phyloP scores from a whole-genome alignment of 2,113 vertebrate genomes.

The Aix galericulata region DNA sequence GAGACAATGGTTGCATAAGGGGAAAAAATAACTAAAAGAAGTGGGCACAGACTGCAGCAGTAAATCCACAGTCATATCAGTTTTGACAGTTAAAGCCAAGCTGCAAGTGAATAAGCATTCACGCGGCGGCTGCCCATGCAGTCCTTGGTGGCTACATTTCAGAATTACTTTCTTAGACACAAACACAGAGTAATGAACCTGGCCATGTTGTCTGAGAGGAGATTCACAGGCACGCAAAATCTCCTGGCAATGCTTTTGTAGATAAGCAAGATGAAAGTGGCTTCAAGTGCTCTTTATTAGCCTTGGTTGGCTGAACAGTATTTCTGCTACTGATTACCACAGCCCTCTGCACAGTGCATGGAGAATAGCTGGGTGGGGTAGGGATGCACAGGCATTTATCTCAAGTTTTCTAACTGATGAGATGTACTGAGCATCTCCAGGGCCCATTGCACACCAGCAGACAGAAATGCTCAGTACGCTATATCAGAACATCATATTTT shows the following conservation, averaged over 20 bases:
- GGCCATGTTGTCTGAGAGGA: neutral
- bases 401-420: neutral
- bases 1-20: neutral
- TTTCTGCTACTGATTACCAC: neutral
- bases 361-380: neutral
- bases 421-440: neutral
- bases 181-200: neutral
- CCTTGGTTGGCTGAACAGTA: neutral
- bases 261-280: neutral
- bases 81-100: neutral
- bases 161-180: neutral
- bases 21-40: neutral
- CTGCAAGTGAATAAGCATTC: neutral
- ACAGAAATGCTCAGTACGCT: neutral
- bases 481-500: neutral
- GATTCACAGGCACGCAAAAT: neutral
- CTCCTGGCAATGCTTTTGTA: neutral
- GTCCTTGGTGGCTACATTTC: neutral
- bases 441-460: neutral
- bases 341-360: neutral
- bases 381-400: neutral
- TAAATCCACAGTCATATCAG: neutral
- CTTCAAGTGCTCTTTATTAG: neutral
- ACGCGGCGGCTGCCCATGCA: fast-evolving
- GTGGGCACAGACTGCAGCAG: neutral